These are phyloP conservation scores for Pardalotus punctatus DNA, from an alignment of 2,113 vertebrate genomes.

Conservation along the genomic window DNA sequence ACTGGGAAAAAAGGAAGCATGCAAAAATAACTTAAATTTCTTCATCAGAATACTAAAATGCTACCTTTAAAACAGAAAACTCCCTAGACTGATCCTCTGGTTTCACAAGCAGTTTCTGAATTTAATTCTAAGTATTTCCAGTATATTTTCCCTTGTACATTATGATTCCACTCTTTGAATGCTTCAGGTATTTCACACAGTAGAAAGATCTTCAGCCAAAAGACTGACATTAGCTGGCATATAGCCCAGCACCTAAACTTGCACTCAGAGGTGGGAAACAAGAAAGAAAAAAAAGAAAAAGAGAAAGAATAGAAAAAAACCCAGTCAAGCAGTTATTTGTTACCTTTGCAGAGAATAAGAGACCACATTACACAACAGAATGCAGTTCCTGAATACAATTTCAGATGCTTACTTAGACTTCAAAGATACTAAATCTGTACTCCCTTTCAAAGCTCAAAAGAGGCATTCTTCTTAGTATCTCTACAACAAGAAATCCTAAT, in stretches of 20 bases:
- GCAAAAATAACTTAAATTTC: background rate
- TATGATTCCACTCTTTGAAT: background rate
- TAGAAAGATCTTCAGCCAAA: background rate
- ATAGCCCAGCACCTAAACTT: background rate
- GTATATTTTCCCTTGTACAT: background rate
- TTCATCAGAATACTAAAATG: background rate
- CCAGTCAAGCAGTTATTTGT: background rate
- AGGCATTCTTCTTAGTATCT: background rate
- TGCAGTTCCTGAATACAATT: background rate
- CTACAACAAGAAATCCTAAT: background rate
- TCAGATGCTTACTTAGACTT: background rate
- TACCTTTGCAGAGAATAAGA: background rate
- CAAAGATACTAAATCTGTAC: background rate
- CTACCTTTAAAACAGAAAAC: background rate
- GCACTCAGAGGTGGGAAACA: background rate
- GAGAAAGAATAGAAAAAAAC: background rate
- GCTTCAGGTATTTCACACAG: background rate
- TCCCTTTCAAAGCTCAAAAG: background rate
- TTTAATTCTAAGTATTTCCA: background rate
- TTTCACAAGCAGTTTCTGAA: background rate
- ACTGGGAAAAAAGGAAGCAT: slow-evolving; percentile 68
- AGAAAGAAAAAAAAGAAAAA: background rate
- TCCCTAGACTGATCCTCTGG: background rate
- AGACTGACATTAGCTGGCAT: background rate
- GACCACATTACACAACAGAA: background rate